Base-by-base conservation (phyloP, 2,888 invertebrate genomes). In the Drosophila tanythrix region DNA sequence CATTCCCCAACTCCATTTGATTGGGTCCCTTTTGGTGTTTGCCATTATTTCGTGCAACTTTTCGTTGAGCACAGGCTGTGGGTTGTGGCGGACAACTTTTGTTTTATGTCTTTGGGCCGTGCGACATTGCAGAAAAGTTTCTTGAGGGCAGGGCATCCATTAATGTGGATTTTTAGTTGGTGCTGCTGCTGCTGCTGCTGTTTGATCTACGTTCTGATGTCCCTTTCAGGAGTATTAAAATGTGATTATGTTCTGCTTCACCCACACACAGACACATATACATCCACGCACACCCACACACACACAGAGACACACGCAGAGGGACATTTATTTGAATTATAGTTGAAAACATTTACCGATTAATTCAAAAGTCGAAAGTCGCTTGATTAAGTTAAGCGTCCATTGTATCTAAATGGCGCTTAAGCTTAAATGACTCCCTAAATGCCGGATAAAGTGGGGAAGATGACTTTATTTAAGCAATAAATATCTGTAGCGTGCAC, bases 61-160 rank as follows among this genome's bases (percentile, higher is more conserved):
- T 79, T 74, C 15, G 40, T 35, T 38, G 46, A 46, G 25, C 46
- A 25, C 3, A 1, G 46, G 15, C 3, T 46, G 46, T 15, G 46
- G 15, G 25, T 46, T 46, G 46, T 2, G 21, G 63, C 67, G 59
- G 29, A 53, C 46, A 69, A 73, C 74, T 83, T 85, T 79, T 84
- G 80, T 84, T 87, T 87, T 71, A 84, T 87, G 82, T 84, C 73
- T 87, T 87, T 87, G 71, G 82, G 84, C 67, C 79, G 79, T 79
- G 46, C 68, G 74, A 65, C 68, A 63, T 33, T 60, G 71, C 43
- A 31, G 43, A 69, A 73, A 86, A 76, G 69, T 84, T 87, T 80
- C 66, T 60, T 72, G 68, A 48, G 70, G 70, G 65, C 76, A 62
- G 64, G 52, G 58, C 74, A 73, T 58, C 73, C 78, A 84, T 84